Base-by-base conservation (phyloP, 2,113 vertebrate species). In the Plestiodon gilberti region DNA sequence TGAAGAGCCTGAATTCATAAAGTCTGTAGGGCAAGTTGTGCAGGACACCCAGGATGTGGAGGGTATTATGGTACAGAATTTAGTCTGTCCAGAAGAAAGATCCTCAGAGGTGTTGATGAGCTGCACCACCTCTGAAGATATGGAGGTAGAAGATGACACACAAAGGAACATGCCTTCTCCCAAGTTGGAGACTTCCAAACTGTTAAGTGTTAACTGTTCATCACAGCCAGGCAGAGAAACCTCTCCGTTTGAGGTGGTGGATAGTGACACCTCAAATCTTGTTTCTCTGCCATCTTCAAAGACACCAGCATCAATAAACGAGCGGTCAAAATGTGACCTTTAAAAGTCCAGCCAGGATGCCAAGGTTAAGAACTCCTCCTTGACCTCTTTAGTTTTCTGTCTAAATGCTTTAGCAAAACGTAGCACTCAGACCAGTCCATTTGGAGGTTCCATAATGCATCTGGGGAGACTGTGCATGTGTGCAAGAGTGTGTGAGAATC, bases 81-180 rank as follows among this genome's bases (percentile, higher is more conserved):
- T 89, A 17, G 78, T 91, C 78, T 89, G 86, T 87, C 89, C 91
- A 65, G 94, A 85, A 80, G 88, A 88, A 20, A 73, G 83, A 48
- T 87, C 90, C 40, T 89, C 71, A 59, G 85, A 93, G 82, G 33
- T 55, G 55, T 84, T 91, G 13, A 74, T 75, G 48, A 92, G 91
- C 74, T 91, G 91, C 77, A 78, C 90, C 79, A 90, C 92, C 83
- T 96, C 95, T 78, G 97, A 97, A 93, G 96, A 97, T 85, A 97
- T 96, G 97, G 97, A 98, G 78, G 95, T 98, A 59, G 97, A 98
- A 94, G 97, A 96, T 64, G 92, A 93, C 78, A 92, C 94, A 55
- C 90, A 93, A 88, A 94, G 91, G 86, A 94, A 92, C 71, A 82
- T 86, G 62, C 75, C 55, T 0, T 87, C 88, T 30, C 61, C 78